phyloP scores from a whole-genome alignment of 1,140 invertebrate species.

The Drosophila parabipectinata region DNA sequence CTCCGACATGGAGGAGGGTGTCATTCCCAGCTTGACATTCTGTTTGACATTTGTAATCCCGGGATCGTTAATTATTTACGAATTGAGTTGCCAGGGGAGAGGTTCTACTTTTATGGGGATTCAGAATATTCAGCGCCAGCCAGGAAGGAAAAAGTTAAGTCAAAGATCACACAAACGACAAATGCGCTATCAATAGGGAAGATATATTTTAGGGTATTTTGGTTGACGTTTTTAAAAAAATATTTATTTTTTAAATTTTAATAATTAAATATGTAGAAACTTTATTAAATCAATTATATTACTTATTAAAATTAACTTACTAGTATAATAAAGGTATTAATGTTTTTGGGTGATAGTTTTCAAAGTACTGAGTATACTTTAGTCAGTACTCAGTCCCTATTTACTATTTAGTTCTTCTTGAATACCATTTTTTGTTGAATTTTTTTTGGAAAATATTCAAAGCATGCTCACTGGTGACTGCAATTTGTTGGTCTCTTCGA shows the following conservation, averaged over 20 bases:
- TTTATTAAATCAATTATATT: no score
- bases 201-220: not conserved
- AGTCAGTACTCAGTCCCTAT: not conserved
- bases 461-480: constrained; percentile 69
- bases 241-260: not conserved
- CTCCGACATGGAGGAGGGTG: constrained; percentile 20
- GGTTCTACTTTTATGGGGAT: not conserved
- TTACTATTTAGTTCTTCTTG: not conserved
- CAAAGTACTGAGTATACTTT: not conserved
- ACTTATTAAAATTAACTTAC: no score
- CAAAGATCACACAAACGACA: constrained; percentile 71
- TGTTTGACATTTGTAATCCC: constrained; percentile 84
- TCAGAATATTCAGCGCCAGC: constrained; percentile 35
- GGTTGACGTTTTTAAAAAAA: not conserved
- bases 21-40: constrained; percentile 74
- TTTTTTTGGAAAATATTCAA: constrained; percentile 45
- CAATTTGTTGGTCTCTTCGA: constrained; percentile 73
- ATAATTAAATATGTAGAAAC: not conserved
- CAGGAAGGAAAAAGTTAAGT: constrained; percentile 29
- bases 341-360: no score
- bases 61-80: constrained; percentile 84
- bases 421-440: not conserved
- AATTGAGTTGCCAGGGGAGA: constrained; percentile 73
- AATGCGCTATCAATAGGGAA: constrained; percentile 34
- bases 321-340: no score